Evolutionary conservation across 2,797 vertebrate genomes (phyloP).

Genomic region (Macroramphosus scolopax): DNA sequence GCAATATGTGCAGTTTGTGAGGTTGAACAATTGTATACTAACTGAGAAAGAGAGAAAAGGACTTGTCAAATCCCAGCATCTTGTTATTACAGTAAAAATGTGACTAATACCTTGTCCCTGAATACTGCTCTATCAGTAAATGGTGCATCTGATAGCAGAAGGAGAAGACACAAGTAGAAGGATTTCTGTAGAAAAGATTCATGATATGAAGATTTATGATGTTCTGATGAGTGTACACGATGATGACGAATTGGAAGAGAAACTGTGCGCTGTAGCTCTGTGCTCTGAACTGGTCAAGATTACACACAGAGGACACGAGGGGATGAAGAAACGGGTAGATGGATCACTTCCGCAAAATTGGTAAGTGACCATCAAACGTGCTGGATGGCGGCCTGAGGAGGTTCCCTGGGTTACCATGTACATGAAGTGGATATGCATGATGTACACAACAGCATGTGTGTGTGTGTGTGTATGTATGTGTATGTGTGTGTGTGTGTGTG

Average conservation of each 20-base stretch:
- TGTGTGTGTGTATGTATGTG: constrained; percentile 35
- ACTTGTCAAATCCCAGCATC: constrained; percentile 49
- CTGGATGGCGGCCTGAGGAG: constrained; percentile 40
- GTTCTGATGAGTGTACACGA: constrained; percentile 27
- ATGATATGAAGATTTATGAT: constrained; percentile 6
- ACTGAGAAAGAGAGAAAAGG: constrained; percentile 32
- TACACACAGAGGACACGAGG: constrained; percentile 24
- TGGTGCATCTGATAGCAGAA: constrained; percentile 48
- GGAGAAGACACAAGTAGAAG: constrained; percentile 51
- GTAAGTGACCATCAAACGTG: constrained; percentile 40
- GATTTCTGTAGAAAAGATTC: constrained; percentile 41
- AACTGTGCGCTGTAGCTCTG: constrained; percentile 32
- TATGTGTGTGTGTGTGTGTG: constrained; percentile 21
- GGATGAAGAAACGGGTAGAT: constrained; percentile 26
- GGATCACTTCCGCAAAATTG: constrained; percentile 23
- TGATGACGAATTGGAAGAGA: constrained; percentile 33
- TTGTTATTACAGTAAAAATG: constrained; percentile 64
- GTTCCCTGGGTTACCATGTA: constrained; percentile 63
- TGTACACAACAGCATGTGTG: constrained; percentile 59
- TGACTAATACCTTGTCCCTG: constrained; percentile 66
- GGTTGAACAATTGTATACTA: constrained; percentile 28
- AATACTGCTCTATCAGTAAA: constrained; percentile 63
- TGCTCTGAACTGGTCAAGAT: constrained; percentile 42
- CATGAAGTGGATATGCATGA: constrained; percentile 57
- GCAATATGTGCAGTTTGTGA: constrained; percentile 34